Base-by-base conservation (phyloP, 2,113 vertebrate species). In the Cryptomyrus ogoouensis region DNA sequence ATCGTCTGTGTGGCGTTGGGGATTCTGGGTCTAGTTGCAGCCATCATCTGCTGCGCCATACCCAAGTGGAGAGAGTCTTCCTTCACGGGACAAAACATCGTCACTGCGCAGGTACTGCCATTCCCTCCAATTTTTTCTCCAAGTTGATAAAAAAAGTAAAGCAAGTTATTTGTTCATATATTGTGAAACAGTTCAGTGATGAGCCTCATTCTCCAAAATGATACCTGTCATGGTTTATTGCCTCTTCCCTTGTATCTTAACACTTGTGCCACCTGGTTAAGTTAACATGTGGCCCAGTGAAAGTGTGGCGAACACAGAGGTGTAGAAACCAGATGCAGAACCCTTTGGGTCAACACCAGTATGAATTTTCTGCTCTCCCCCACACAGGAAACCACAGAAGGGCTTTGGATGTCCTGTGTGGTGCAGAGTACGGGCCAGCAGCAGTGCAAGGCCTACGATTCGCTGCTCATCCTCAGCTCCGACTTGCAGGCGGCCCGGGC, bases 361-460 rank as follows among this genome's bases (percentile, higher is more conserved):
- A 87, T 31, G 8, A 35, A 31, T 5, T 17, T 31, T n/a, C 24
- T 31, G 8, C 13, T 80, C 10, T 1, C 74, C 6, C 58, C 12
- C 31, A 42, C 90, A 9, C 47, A 96, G 95, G 93, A 84, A 19
- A 44, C 0, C 1, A 87, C 95, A 5, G 94, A 96, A 2, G 96
- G 96, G 52, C 92, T 97, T 42, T 97, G 96, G 96, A 96, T 90
- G 91, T 66, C 35, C 88, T 97, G 96, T n/a, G 95, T 96, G 92
- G 90, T 92, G n/a, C 96, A 97, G 95, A 97, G 96, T 58, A 96
- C 96, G 0, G 96, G 96, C 1, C 96, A 97, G 94, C 95, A 96
- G 93, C 96, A 97, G 94, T 97, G 96, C 90, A 96, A 96, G 93
- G 89, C 39, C 62, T 96, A 94, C 10, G 96, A 97, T 0, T 96